Evolutionary conservation across 2,888 invertebrate species (phyloP), one percentile per base, ranked within the genome.

Genomic region (Caenorhabditis angaria): DNA sequence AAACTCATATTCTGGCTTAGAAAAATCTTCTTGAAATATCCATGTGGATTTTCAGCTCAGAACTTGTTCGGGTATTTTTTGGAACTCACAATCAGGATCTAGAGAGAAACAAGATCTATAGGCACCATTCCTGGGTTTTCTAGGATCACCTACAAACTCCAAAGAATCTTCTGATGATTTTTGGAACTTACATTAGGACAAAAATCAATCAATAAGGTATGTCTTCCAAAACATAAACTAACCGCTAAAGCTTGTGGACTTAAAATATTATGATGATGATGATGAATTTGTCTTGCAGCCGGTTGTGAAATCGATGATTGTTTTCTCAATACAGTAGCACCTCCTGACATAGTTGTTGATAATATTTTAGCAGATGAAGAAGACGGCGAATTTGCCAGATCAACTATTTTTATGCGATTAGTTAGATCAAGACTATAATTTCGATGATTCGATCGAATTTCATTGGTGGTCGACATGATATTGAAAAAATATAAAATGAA

Each of bases 161-260:
- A n/a, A n/a, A n/a, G n/a, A n/a, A n/a, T n/a, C n/a, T n/a, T n/a
- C n/a, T n/a, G n/a, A n/a, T n/a, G n/a, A n/a, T n/a, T n/a, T n/a
- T n/a, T n/a, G n/a, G n/a, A n/a, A n/a, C n/a, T n/a, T n/a, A n/a
- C n/a, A n/a, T n/a, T n/a, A n/a, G n/a, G n/a, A n/a, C n/a, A n/a
- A n/a, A n/a, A n/a, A n/a, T n/a, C n/a, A n/a, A n/a, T n/a, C n/a
- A n/a, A n/a, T n/a, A n/a, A n/a, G n/a, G n/a, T n/a, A n/a, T n/a
- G 35, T 35, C 35, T 54, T 3, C 6, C n/a, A 27, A 61, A 51
- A 48, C 20, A 5, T 48, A 48, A 65, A 64, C 76, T 70, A 57
- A 78, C 78, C 65, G 73, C 78, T 24, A 78, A 35, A 4, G 76
- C 71, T 47, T 78, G 78, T 35, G 78, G 76, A 53, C 78, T 78